Percentiles rank a stretch among this genome's conserved stretches.
These are phyloP conservation scores for Siniperca obscura DNA, from an alignment of 2,797 vertebrate genomes.

Conservation along the genomic window DNA sequence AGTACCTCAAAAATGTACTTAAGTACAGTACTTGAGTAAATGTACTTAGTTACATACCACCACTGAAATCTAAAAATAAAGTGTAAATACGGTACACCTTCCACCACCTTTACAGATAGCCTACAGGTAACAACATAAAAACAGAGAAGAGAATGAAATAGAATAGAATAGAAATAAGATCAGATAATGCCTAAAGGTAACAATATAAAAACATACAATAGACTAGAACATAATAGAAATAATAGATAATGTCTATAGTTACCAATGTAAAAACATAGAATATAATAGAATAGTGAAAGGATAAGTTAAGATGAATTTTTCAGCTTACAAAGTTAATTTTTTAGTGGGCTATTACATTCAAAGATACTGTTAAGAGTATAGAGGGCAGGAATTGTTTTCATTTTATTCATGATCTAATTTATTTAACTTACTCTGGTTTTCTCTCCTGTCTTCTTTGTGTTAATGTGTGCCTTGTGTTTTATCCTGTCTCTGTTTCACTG, in stretches of 20 bases:
- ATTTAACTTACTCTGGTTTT: not conserved
- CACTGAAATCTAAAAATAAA: not conserved
- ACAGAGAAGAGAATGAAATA: not conserved
- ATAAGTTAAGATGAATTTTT: not conserved
- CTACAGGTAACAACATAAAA: not conserved
- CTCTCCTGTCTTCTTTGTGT: not conserved
- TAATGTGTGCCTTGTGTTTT: not conserved
- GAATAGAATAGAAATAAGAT: not conserved
- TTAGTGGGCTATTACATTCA: not conserved
- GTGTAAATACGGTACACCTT: not conserved
- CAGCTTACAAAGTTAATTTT: not conserved
- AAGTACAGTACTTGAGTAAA: too few species aligned
- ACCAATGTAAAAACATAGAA: not conserved
- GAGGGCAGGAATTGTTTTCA: not conserved
- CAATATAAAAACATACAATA: not conserved
- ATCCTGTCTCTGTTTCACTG: not conserved
- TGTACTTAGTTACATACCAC: too few species aligned
- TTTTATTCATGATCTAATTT: not conserved
- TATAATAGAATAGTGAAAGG: not conserved
- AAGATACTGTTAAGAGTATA: not conserved
- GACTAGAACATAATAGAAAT: not conserved
- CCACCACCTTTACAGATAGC: not conserved
- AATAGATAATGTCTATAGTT: not conserved
- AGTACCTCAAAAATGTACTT: too few species aligned
- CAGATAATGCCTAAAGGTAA: not conserved